Base-by-base conservation (phyloP, 2,113 vertebrate genomes). In the Laticauda colubrina region DNA sequence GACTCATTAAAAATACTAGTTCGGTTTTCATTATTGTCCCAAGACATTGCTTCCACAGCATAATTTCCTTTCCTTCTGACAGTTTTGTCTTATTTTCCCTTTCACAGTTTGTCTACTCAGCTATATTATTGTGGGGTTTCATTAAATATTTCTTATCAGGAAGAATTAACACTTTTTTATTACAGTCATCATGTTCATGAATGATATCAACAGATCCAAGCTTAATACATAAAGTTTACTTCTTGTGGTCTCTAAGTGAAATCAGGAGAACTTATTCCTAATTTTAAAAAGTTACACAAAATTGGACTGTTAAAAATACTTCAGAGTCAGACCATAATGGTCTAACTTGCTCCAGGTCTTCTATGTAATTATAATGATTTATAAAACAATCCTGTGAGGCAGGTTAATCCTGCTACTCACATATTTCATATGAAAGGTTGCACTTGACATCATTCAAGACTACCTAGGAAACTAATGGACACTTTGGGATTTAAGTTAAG, bases 61-160 rank as follows among this genome's bases (percentile, higher is more conserved):
- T 53, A 61, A 94, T 53, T 92, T 94, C 93, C 95, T 95, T 88
- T 93, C 93, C 93, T 89, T 90, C 93, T 94, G 81, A 55, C 69
- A 85, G 89, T 94, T 95, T 94, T 90, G 94, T 95, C 92, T 39
- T 91, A 55, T 6, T 10, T 86, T 91, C 34, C 57, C 14, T 24
- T 34, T 26, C 15, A 24, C 45, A 53, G 87, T 91, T 91, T 64
- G 91, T 87, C 91, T 61, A 86, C 23, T 59, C 86, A 88, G 91
- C 85, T 64, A 88, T n/a, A 86, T 39, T 26, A 56, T 26, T 91
- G 75, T 43, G 48, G 34, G 48, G 69, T 91, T 85, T 85, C 54
- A 57, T 90, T 90, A 90, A 90, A 43, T 90, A 90, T 57, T 57
- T 91, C 75, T 85, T 75, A 57, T 45, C 20, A 34, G 51, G 64